Evolutionary conservation across 2,797 vertebrate species (phyloP), one percentile per base, ranked within the genome.

Genomic region (Crenuchus spilurus): DNA sequence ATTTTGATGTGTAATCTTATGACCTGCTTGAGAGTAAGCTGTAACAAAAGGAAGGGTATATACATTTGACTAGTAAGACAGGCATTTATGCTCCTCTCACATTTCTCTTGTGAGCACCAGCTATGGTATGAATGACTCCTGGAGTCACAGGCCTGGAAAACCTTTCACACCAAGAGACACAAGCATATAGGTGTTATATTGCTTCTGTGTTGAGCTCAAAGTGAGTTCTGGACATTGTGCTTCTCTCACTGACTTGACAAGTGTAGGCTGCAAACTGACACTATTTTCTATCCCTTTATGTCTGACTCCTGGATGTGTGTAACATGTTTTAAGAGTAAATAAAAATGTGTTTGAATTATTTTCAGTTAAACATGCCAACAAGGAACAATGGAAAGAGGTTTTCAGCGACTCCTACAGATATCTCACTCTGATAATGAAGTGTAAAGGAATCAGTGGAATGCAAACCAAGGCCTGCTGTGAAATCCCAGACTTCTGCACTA

Each of bases 391-490:
- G 16, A 4, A 11, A 60, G 55, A 20, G 16, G 30, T 9, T 20
- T 35, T 30, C 16, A 41, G 14, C 16, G 4, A 14, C 18, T 62
- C 11, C 14, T 33, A 26, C 39, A 48, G 52, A 66, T 66, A 58
- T 28, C 39, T 24, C 51, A 46, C 41, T 28, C 20, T 65, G 51
- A 74, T 58, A 66, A 48, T 58, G 35, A 44, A 42, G 61, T 48
- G 39, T 74, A 57, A 65, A 66, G 11, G 52, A 74, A 57, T 66
- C 48, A 24, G 41, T 65, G 49, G 41, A 66, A 74, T 48, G 51
- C 30, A 64, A 72, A 64, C 37, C 13, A 42, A 42, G 70, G 28
- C 18, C 24, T 42, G 1, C 7, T 63, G 26, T 28, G 18, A 64
- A 42, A 44, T 39, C 64, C 18, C 11, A 58, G 52, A 57, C 41